Base-by-base conservation (phyloP, 2,888 invertebrate genomes). In the Lapara coniferarum region DNA sequence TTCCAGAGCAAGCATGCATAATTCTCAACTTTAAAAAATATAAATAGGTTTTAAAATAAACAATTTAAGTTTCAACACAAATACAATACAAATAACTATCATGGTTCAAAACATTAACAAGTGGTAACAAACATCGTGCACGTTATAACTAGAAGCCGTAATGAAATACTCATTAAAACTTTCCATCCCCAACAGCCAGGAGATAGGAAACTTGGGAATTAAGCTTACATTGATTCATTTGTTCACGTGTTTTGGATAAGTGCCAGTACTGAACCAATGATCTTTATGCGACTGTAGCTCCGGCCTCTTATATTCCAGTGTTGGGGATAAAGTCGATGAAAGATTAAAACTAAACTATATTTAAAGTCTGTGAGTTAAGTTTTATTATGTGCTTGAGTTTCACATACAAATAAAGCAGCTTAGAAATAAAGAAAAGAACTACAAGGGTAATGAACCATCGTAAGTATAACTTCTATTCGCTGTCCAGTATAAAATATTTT, bases 181-280 rank as follows among this genome's bases (percentile, higher is more conserved):
- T 68, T 44, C 63, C 63, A 63, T 44, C 51, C 52, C 68, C 63
- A 63, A 63, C 51, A 16, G 19, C 13, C 49, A 52, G 56, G 68
- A 68, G 68, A 68, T 53, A 56, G 66, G 66, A 49, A 70, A 67
- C 67, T 70, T 19, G 56, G 51, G 58, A 70, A 67, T 70, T 52
- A 66, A 67, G 63, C 57, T 70, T 70, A 67, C 67, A 69, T 66
- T 56, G 69, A 49, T 66, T 69, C 66, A 63, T 66, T 56, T 66
- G 69, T 69, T 66, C 56, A 44, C 53, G 66, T 69, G 53, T 69
- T 69, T 66, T 69, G 69, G 69, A 66, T 30, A 56, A 56, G 56
- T 56, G 69, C 69, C 69, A 69, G 69, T 30, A 69, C 69, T 66
- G 51, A 30, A 56, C 66, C 55, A 55, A 66, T 56, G 66, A 55